A percentile compares a stretch with the other conserved stretches of the same genome.
phyloP scores from a whole-genome alignment of 2,113 vertebrate genomes.

The Cyanoramphus novaezelandiae region DNA sequence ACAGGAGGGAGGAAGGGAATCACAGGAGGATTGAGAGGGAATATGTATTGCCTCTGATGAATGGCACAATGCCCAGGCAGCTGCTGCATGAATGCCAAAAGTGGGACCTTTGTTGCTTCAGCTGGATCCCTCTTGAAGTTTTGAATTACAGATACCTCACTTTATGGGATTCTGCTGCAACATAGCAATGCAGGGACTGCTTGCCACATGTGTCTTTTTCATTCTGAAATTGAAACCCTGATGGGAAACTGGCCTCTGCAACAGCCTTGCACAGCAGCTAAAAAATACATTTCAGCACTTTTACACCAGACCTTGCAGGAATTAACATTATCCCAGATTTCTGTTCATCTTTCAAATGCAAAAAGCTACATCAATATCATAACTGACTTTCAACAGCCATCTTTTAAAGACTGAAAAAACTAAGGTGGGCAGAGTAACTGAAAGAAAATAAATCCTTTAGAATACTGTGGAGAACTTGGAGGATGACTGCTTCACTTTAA shows the following conservation, averaged over 20 bases:
- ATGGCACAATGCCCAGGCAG: slow-evolving; percentile 59
- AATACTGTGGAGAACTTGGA: background rate
- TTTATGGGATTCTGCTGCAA: slow-evolving; percentile 34
- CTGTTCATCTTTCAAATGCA: background rate
- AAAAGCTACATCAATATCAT: background rate
- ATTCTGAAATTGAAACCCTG: slow-evolving; percentile 44
- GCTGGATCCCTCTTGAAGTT: slow-evolving; percentile 25
- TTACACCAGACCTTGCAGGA: background rate
- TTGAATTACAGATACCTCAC: slow-evolving; percentile 57
- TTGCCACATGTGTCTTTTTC: slow-evolving; percentile 39
- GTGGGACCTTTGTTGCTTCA: slow-evolving; percentile 38
- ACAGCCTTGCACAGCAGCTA: background rate
- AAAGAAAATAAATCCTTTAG: background rate
- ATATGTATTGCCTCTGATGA: slow-evolving; percentile 25
- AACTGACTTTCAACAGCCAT: background rate
- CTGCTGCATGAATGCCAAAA: slow-evolving; percentile 50
- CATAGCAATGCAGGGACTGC: background rate
- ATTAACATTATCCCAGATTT: background rate
- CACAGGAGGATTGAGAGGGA: slow-evolving; percentile 27
- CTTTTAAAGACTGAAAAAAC: background rate
- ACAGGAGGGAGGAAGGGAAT: slow-evolving; percentile 41
- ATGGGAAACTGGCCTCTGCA: slow-evolving; percentile 17
- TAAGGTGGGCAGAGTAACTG: background rate
- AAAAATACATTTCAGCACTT: background rate
- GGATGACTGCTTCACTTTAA: background rate